A percentile compares a stretch with the other conserved stretches of the same genome.
phyloP scores from a whole-genome alignment of 2,797 vertebrate genomes.

The Staurois parvus region DNA sequence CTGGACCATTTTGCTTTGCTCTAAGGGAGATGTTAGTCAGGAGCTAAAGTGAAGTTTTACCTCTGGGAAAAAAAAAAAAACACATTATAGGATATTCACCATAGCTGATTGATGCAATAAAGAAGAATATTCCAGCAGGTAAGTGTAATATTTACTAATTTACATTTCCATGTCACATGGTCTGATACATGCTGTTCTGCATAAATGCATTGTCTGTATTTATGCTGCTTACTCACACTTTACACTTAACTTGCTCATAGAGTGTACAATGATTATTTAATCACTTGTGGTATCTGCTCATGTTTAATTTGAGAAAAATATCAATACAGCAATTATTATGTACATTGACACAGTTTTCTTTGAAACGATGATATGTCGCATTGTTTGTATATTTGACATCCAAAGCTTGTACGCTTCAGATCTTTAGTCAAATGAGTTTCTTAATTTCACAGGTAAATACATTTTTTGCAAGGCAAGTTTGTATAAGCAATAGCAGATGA shows the following conservation, averaged over 20 bases:
- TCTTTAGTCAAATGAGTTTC: neutral
- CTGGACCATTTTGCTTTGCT: neutral
- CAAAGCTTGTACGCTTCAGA: neutral
- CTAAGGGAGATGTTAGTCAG: neutral
- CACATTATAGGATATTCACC: neutral
- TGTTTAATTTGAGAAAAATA: no score
- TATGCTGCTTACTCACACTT: no score
- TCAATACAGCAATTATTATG: no score
- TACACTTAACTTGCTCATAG: no score
- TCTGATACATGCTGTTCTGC: no score
- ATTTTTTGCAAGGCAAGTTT: neutral
- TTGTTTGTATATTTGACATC: neutral
- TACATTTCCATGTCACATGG: neutral
- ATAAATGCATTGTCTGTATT: no score
- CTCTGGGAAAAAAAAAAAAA: neutral
- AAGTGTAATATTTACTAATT: neutral
- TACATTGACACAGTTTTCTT: neutral
- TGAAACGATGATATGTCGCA: neutral
- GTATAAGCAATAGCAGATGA: no score
- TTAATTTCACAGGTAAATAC: neutral
- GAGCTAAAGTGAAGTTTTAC: neutral
- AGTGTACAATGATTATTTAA: no score
- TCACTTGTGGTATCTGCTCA: no score
- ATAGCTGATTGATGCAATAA: neutral
- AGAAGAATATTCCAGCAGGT: neutral